Percentiles rank a stretch among this genome's conserved stretches.
Conservation (phyloP, 2,888 invertebrate species). For the Andrena hattorfiana region DNA sequence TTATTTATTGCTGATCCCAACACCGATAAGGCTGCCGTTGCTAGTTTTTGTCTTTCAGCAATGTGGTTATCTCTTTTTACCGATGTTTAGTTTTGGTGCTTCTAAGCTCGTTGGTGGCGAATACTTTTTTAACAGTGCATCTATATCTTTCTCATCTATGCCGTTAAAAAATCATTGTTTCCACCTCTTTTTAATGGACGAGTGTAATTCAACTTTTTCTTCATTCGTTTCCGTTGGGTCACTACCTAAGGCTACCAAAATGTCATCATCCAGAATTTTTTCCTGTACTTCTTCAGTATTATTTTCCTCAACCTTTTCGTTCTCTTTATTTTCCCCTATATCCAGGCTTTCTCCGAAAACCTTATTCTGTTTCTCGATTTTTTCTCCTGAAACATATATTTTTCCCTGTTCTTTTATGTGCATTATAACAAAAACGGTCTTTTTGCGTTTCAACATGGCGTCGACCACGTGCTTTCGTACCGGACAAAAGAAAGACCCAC, state of each 20-base stretch:
- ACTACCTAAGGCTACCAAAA: not conserved
- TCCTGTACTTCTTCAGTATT: not conserved
- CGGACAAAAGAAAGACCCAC: too few relatives aligned
- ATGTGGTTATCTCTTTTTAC: not conserved
- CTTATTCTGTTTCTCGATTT: not conserved
- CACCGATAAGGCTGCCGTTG: not conserved
- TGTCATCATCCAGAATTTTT: not conserved
- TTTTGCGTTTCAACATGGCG: not conserved
- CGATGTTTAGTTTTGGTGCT: not conserved
- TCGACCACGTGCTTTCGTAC: not conserved
- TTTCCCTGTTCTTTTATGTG: not conserved
- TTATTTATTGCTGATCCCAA: not conserved
- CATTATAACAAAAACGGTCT: not conserved
- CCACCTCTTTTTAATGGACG: not conserved
- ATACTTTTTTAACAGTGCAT: not conserved
- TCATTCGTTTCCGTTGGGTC: not conserved
- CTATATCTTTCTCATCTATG: not conserved
- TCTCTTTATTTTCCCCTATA: not conserved
- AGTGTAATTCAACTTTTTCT: not conserved
- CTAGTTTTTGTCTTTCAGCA: not conserved
- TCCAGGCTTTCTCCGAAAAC: not conserved
- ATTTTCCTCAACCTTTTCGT: not conserved
- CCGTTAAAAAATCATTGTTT: not conserved
- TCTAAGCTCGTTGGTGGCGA: not conserved
- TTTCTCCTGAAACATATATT: not conserved